Base-by-base conservation (phyloP, 2,113 vertebrate genomes). In the Apaloderma vittatum region DNA sequence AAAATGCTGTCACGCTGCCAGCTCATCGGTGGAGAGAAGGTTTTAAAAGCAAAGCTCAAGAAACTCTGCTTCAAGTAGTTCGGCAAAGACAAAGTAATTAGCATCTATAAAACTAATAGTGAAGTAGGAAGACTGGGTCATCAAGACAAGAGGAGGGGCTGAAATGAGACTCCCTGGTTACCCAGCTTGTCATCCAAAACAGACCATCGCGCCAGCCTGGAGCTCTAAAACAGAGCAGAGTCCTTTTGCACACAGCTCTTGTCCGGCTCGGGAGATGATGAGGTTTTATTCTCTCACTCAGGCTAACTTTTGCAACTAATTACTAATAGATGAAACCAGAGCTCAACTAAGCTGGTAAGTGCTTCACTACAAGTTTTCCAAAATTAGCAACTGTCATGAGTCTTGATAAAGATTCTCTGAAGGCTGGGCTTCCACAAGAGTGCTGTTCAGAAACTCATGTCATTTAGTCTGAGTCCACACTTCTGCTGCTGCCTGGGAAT, bases 221-320 rank as follows among this genome's bases (percentile, higher is more conserved):
- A 81, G 43, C 58, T 58, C 43, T 57, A n/a, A 67, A 88, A 27
- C 5, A 59, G 11, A 86, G 27, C 17, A 48, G 11, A 75, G 6
- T 27, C 17, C 32, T 81, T 77, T 73, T 55, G 46, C 68, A 87
- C 22, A 14, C 12, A 75, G 57, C 36, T 32, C 16, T 19, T 32
- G 20, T 12, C 57, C 45, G 27, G 30, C 12, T 66, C 58, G 59
- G 62, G 40, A 90, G 40, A 61, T 0, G 0, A 59, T 13, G 40
- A 91, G 22, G 27, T 54, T 95, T 79, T 92, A 23, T 20, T 75
- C 79, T 80, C 70, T 86, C 49, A 49, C n/a, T 61, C 32, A 92
- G 15, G 27, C 49, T 88, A 76, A 72, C 82, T 88, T 90, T 88
- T 94, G 90, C 86, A 92, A 90, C 58, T 58, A 68, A 93, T 83